These are phyloP conservation scores for Erpetoichthys calabaricus DNA, from an alignment of 2,797 vertebrate species.

Conservation along the genomic window DNA sequence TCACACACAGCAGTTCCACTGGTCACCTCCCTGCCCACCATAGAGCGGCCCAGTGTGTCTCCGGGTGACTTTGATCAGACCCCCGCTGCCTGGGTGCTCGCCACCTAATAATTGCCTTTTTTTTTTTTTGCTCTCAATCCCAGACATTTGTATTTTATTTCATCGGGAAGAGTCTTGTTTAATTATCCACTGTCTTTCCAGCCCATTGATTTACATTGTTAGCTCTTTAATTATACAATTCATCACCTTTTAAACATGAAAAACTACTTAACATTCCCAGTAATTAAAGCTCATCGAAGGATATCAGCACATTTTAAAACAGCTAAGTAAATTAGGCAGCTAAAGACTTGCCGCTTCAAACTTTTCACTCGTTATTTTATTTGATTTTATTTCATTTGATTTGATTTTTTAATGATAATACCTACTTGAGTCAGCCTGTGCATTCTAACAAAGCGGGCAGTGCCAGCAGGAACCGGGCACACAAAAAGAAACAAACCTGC, in stretches of 20 bases:
- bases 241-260: conserved; percentile 82
- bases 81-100: background rate
- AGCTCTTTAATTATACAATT: conserved; percentile 80
- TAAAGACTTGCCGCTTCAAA: background rate
- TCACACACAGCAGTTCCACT: too few species aligned
- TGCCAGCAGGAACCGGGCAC: too few species aligned
- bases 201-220: conserved; percentile 72
- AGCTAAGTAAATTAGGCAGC: conserved; percentile 26
- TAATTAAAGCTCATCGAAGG: conserved; percentile 65
- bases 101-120: conserved; percentile 15
- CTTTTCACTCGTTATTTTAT: too few species aligned
- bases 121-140: conserved; percentile 23
- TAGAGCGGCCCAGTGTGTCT: background rate
- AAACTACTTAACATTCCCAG: conserved; percentile 64
- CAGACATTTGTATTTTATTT: conserved; percentile 51
- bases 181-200: conserved; percentile 61
- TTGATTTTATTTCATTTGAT: too few species aligned
- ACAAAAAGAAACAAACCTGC: too few species aligned
- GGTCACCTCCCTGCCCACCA: too few species aligned
- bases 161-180: conserved; percentile 45
- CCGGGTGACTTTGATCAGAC: conserved; percentile 1
- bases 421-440: too few species aligned
- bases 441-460: too few species aligned
- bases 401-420: too few species aligned
- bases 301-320: conserved; percentile 51